Base-by-base conservation (phyloP, 2,797 vertebrate genomes). In the Brachyalestes nurse region DNA sequence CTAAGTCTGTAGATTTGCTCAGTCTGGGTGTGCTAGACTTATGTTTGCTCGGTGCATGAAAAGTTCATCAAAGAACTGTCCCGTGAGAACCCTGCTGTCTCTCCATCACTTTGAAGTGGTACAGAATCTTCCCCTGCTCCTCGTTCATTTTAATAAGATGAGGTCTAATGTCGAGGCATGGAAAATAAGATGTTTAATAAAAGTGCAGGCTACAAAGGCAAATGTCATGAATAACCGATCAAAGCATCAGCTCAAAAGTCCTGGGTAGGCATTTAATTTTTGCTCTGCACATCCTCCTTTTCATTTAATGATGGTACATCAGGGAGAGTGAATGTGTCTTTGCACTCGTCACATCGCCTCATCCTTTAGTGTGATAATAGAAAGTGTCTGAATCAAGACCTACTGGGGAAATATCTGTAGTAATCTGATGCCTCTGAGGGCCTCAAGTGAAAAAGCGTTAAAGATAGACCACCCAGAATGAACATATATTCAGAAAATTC, bases 91-190 rank as follows among this genome's bases (percentile, higher is more conserved):
- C 28, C n/a, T 75, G 60, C 65, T 62, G 58, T 45, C 25, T 45
- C 57, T 28, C 25, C 40, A 67, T 55, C 77, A 25, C 5, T 64
- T 58, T 55, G 28, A 69, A 79, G 47, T 64, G 6, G 42, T 40
- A 6, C 23, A 0, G 19, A 40, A 19, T 67, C 38, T 49, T 45
- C 8, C 23, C 25, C 21, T 58, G 16, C 51, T 57, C 34, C 5
- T 6, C 25, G 42, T 19, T 38, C 14, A 55, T 71, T 38, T 64
- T 38, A 64, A 71, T 34, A 40, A 92, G 91, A 64, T 92, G 3
- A 80, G 2, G 61, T 87, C 87, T n/a, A 75, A 91, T 91, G 81
- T 79, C 92, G 91, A 34, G 28, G 14, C 61, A 38, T 86, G 70
- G 47, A 77, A 77, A 4, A 0, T 71, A 84, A 78, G 2, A 53